A percentile compares a stretch with the other conserved stretches of the same genome.
Conservation (phyloP, 2,888 invertebrate genomes). For the Rhagonycha fulva region DNA sequence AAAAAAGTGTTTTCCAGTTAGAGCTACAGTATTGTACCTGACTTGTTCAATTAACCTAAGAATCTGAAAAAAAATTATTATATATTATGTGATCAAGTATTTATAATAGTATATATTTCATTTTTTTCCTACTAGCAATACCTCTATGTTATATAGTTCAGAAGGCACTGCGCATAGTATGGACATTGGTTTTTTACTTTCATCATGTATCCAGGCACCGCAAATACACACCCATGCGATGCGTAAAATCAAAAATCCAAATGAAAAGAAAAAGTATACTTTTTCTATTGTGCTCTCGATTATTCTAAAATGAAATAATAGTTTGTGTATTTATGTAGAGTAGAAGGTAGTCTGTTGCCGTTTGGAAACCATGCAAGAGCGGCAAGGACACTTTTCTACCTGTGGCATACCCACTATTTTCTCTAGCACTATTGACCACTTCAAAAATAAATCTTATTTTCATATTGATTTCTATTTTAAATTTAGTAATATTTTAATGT, state of each 20-base stretch:
- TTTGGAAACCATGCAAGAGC: too few species aligned
- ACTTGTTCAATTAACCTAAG: conserved; percentile 48
- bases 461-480: too few species aligned
- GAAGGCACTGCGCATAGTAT: conserved; percentile 68
- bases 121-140: not conserved
- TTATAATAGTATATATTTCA: not conserved
- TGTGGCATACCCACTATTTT: too few species aligned
- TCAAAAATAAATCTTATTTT: too few species aligned
- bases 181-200: conserved; percentile 43
- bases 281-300: conserved; percentile 35
- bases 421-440: too few species aligned
- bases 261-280: conserved; percentile 44
- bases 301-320: conserved; percentile 3
- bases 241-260: conserved; percentile 49
- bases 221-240: conserved; percentile 44
- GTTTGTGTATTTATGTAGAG: not conserved
- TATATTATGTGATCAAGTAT: not conserved
- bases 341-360: too few species aligned
- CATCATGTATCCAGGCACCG: conserved; percentile 48
- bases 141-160: conserved; percentile 60
- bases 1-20: conserved; percentile 51
- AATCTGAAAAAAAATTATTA: conserved; percentile 41
- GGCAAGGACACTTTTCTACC: too few species aligned
- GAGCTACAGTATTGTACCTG: conserved; percentile 45
- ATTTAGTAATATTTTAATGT: too few species aligned